A percentile compares a stretch with the other conserved stretches of the same genome.
Conservation (phyloP, 2,888 invertebrate genomes). For the Pomacea canaliculata region DNA sequence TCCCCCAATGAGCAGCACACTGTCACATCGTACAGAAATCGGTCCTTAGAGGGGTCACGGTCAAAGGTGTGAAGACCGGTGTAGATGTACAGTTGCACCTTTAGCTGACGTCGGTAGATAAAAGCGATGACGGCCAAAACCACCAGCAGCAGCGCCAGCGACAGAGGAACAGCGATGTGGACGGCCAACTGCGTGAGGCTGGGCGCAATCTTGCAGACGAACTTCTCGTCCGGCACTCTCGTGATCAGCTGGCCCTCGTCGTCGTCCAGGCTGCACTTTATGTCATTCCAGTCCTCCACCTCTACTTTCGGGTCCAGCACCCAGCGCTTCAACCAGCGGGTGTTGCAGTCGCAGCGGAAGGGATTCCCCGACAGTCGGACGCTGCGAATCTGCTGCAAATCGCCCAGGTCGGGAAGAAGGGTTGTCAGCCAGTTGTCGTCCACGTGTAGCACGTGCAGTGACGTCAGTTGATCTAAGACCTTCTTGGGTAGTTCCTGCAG, state of each 20-base stretch:
- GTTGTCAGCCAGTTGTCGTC: conserved; percentile 28
- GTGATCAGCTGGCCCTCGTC: conserved; percentile 20
- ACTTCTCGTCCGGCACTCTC: conserved; percentile 20
- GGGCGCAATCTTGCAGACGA: conserved; percentile 26
- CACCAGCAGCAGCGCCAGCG: conserved; percentile 3
- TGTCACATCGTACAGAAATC: not conserved
- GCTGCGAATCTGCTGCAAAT: conserved; percentile 6
- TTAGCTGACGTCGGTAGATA: conserved; percentile 13
- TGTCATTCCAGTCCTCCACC: conserved; percentile 18
- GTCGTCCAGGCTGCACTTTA: conserved; percentile 27
- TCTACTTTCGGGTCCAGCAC: conserved; percentile 8
- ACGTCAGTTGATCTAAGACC: conserved; percentile 7
- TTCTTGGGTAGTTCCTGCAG: conserved; percentile 9
- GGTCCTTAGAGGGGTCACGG: not conserved
- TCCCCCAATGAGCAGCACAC: not conserved
- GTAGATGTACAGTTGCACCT: conserved; percentile 21
- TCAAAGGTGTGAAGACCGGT: conserved; percentile 23
- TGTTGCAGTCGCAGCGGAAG: conserved; percentile 32
- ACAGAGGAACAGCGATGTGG: conserved; percentile 14
- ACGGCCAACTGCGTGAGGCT: conserved; percentile 12
- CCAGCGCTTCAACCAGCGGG: conserved; percentile 33
- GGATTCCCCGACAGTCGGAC: conserved; percentile 27
- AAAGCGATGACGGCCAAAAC: conserved; percentile 5
- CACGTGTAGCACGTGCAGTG: conserved; percentile 18
- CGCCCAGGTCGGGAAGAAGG: conserved; percentile 5